These are phyloP conservation scores for Spea hammondii DNA, from an alignment of 2,797 vertebrate species.

Conservation along the genomic window DNA sequence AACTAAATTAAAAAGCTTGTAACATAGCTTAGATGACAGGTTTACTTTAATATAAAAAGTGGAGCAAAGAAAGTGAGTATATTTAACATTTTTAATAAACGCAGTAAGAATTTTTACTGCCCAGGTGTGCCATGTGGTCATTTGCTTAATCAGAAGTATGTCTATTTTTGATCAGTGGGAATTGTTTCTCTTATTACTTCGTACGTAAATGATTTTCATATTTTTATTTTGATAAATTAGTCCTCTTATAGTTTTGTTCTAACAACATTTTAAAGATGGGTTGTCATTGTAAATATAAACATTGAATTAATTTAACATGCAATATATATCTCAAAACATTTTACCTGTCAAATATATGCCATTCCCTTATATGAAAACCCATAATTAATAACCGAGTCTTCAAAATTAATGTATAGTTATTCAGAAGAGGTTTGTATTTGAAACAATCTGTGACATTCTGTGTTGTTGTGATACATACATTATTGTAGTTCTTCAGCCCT, in stretches of 20 bases:
- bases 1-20: no score
- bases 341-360: slow-evolving; percentile 13
- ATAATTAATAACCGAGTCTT: slow-evolving; percentile 16
- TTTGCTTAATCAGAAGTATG: no score
- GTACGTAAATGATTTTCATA: slow-evolving; percentile 2
- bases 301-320: slow-evolving; percentile 15
- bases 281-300: slow-evolving; percentile 32
- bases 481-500: slow-evolving; percentile 19
- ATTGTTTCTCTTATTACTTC: neutral
- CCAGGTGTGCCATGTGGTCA: no score
- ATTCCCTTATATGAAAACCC: slow-evolving; percentile 18
- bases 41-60: no score
- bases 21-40: no score
- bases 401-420: slow-evolving; percentile 13
- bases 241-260: slow-evolving; percentile 8
- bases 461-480: slow-evolving; percentile 38
- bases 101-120: no score
- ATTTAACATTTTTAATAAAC: no score
- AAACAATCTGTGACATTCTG: slow-evolving; percentile 37
- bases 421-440: slow-evolving; percentile 34
- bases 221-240: slow-evolving; percentile 6
- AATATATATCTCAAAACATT: neutral
- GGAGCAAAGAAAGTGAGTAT: no score
- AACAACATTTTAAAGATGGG: slow-evolving; percentile 19
- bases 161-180: no score